phyloP scores from a whole-genome alignment of 2,797 vertebrate genomes.

The Toxotes lorentzi region DNA sequence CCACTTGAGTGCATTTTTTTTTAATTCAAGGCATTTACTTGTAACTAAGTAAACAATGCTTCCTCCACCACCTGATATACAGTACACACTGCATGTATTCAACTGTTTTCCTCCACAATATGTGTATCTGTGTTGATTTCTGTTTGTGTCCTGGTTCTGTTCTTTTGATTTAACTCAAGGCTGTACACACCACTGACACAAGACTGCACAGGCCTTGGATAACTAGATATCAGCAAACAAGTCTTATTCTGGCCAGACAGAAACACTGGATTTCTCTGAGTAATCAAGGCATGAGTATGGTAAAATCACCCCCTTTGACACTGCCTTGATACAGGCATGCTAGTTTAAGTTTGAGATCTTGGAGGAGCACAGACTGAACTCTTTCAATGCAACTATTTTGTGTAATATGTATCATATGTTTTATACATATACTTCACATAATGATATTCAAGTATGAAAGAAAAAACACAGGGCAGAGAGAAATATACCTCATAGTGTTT shows the following conservation, averaged over 20 bases:
- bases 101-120: conserved; percentile 12
- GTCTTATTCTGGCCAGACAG: conserved; percentile 4
- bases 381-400: neutral
- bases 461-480: conserved; percentile 10
- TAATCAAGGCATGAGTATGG: neutral
- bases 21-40: neutral
- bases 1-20: neutral
- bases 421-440: neutral
- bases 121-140: conserved; percentile 11
- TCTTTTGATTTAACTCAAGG: conserved; percentile 44
- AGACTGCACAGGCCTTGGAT: conserved; percentile 24
- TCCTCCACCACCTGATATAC: neutral
- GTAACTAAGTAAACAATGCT: neutral
- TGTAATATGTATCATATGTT: conserved; percentile 21
- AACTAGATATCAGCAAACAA: conserved; percentile 15
- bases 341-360: neutral
- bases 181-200: neutral
- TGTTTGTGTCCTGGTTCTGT: conserved; percentile 1
- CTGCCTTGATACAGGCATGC: neutral
- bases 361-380: neutral
- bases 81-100: neutral
- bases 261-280: neutral
- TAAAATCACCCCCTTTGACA: neutral
- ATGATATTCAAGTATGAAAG: neutral
- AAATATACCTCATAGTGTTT: neutral